Percentiles rank a stretch among this genome's conserved stretches.
Conservation (phyloP, 1,140 invertebrate genomes). For the Drosophila willistoni region DNA sequence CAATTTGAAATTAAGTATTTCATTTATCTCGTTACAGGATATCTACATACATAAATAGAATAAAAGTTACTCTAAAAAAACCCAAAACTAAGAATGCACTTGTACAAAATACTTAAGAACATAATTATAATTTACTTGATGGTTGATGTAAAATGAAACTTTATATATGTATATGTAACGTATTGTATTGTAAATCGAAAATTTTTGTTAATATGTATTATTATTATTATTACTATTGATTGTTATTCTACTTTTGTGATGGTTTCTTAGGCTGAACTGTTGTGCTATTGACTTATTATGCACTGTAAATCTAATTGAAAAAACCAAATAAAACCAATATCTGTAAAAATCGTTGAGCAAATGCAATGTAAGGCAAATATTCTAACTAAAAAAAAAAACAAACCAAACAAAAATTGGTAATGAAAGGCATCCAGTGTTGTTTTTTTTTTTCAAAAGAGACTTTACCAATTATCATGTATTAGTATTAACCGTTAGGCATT, state of each 20-base stretch:
- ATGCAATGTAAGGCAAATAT: constrained; percentile 69
- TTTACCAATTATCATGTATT: constrained; percentile 41
- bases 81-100: constrained; percentile 29
- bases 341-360: constrained; percentile 57
- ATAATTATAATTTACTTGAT: constrained; percentile 32
- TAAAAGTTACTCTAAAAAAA: not conserved
- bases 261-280: constrained; percentile 80
- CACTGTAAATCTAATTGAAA: constrained; percentile 67
- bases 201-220: constrained; percentile 66
- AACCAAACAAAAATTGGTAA: constrained; percentile 28
- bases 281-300: constrained; percentile 47
- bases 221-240: constrained; percentile 26
- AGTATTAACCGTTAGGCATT: constrained; percentile 50
- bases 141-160: constrained; percentile 17
- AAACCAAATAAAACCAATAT: constrained; percentile 16
- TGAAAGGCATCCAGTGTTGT: constrained; percentile 5
- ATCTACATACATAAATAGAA: too few species aligned
- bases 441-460: constrained; percentile 48
- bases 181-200: constrained; percentile 41
- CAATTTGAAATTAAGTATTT: constrained; percentile 19
- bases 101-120: constrained; percentile 54
- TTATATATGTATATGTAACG: constrained; percentile 34
- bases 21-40: constrained; percentile 46
- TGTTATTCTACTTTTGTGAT: constrained; percentile 76
- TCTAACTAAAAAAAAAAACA: constrained; percentile 43